phyloP scores from a whole-genome alignment of 2,888 invertebrate genomes.

The Bombylius major region DNA sequence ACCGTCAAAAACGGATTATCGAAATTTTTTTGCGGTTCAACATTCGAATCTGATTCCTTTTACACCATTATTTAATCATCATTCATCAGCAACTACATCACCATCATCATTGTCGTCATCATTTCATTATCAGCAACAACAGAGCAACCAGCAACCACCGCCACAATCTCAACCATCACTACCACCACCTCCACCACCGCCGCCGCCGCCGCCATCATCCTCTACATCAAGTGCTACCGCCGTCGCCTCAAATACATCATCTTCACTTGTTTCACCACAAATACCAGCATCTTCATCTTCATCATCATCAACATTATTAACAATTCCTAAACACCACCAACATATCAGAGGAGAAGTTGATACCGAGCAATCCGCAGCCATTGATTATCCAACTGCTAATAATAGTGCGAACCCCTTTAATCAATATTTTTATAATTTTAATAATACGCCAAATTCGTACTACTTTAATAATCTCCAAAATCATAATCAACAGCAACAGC shows the following conservation, averaged over 20 bases:
- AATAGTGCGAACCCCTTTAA: neutral
- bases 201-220: too few species aligned
- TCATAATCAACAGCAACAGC: constrained; percentile 8
- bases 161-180: too few species aligned
- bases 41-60: constrained; percentile 8
- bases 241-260: too few species aligned
- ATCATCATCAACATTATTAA: neutral
- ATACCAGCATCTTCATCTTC: neutral
- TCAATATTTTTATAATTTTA: constrained; percentile 10
- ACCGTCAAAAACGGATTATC: constrained; percentile 4
- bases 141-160: neutral
- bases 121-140: neutral
- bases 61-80: neutral
- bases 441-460: constrained; percentile 5
- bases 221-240: too few species aligned
- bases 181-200: too few species aligned
- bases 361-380: constrained; percentile 5
- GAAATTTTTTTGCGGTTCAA: constrained; percentile 6
- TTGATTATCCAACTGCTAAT: constrained; percentile 6
- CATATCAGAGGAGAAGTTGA: constrained; percentile 6
- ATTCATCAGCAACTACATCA: neutral
- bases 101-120: neutral
- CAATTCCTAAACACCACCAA: neutral
- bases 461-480: constrained; percentile 10
- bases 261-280: neutral